These are phyloP conservation scores for Rousettus leschenaultii DNA, from an alignment of 2,113 vertebrate species.

Conservation along the genomic window DNA sequence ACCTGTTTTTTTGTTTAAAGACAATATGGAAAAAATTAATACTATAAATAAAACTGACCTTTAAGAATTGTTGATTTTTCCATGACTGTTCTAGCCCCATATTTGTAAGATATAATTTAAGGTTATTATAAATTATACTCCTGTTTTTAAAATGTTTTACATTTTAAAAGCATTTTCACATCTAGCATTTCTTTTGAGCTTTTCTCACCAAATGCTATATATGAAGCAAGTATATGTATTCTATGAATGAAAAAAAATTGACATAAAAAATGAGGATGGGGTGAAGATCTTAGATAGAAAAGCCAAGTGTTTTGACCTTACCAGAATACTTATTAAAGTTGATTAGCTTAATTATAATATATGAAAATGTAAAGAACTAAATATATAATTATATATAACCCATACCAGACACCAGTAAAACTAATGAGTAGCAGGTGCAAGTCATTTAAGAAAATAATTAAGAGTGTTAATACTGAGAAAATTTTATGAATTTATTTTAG, in stretches of 20 bases:
- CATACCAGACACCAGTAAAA: neutral
- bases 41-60: neutral
- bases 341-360: neutral
- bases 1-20: neutral
- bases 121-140: neutral
- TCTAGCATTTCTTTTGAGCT: neutral
- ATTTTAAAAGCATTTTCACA: neutral
- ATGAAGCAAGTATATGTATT: neutral
- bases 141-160: neutral
- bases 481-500: slow-evolving; percentile 25
- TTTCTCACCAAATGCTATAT: neutral
- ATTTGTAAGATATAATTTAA: slow-evolving; percentile 12
- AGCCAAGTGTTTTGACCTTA: neutral
- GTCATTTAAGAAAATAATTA: slow-evolving; percentile 8
- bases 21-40: neutral
- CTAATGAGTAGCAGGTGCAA: neutral
- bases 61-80: neutral
- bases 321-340: neutral
- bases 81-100: neutral
- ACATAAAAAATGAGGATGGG: neutral
- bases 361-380: neutral
- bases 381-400: neutral
- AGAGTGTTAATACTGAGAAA: slow-evolving; percentile 22
- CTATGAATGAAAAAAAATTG: neutral
- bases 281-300: neutral